Evolutionary conservation across 1,140 invertebrate species (phyloP).

Genomic region (Macrotrachela quadricornifera): DNA sequence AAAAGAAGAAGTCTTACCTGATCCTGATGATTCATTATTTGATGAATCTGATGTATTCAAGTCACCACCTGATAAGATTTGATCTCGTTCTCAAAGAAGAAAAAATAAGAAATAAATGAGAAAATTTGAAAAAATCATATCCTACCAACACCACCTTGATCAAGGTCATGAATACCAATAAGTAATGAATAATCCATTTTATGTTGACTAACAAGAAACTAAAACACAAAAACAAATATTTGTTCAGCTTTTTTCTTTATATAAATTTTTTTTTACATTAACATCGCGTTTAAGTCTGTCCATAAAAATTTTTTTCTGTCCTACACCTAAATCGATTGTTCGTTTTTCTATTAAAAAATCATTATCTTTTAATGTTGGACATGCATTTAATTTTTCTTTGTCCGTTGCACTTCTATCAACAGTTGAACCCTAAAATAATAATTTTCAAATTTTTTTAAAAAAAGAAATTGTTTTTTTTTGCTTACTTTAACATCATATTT

Average conservation of each 20-base stretch:
- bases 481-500: conserved; percentile 40
- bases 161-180: conserved; percentile 73
- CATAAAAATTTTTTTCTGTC: conserved; percentile 72
- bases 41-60: too few species aligned
- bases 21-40: too few species aligned
- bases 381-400: conserved; percentile 69
- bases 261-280: conserved; percentile 37
- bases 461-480: too few species aligned
- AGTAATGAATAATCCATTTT: conserved; percentile 95
- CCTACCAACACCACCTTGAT: conserved; percentile 46
- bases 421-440: conserved; percentile 49
- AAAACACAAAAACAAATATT: conserved; percentile 11
- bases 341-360: conserved; percentile 92
- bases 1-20: too few species aligned
- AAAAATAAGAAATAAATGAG: too few species aligned
- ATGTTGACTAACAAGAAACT: conserved; percentile 80
- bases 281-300: conserved; percentile 79
- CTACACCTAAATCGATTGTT: conserved; percentile 73
- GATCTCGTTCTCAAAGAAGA: too few species aligned
- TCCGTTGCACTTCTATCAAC: conserved; percentile 92
- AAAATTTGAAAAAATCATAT: conserved; percentile 18
- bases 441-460: too few species aligned
- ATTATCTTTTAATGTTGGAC: conserved; percentile 94
- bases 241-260: too few species aligned
- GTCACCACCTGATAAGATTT: too few species aligned